Percentiles rank a stretch among this genome's conserved stretches.
phyloP scores from a whole-genome alignment of 2,113 vertebrate genomes.

The Gavia stellata region DNA sequence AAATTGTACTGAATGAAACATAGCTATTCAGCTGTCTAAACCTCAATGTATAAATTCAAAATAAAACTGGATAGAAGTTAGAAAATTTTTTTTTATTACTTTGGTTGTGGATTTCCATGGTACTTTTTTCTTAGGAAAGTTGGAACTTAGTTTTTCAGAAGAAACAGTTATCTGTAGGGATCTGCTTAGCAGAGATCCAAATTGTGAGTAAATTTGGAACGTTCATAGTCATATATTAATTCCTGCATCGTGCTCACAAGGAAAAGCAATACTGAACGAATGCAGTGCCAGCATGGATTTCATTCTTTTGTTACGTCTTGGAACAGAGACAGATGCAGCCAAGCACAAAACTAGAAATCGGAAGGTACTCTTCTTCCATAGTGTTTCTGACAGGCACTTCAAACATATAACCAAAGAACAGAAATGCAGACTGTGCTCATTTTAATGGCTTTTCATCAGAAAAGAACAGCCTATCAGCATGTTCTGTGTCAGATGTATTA shows the following conservation, averaged over 20 bases:
- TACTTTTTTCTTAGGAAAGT: neutral
- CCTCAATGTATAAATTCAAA: neutral
- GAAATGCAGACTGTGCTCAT: neutral
- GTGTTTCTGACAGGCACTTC: neutral
- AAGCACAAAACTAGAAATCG: neutral
- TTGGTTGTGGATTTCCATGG: neutral
- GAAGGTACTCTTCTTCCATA: neutral
- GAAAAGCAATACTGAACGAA: neutral
- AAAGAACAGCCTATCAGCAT: neutral
- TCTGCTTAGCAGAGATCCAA: neutral
- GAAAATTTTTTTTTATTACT: neutral
- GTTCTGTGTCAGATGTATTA: neutral
- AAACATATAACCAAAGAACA: neutral
- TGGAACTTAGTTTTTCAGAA: neutral
- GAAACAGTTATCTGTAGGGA: neutral
- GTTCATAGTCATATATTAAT: neutral
- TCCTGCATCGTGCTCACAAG: neutral
- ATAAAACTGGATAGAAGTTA: neutral
- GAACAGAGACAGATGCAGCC: neutral
- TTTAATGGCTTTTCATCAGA: neutral
- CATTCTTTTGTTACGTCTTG: neutral
- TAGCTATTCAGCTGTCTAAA: neutral
- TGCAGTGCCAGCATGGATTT: neutral
- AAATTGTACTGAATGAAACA: neutral
- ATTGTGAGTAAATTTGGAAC: neutral